Base-by-base conservation (phyloP, 2,888 invertebrate species). In the Napeogenes inachia region DNA sequence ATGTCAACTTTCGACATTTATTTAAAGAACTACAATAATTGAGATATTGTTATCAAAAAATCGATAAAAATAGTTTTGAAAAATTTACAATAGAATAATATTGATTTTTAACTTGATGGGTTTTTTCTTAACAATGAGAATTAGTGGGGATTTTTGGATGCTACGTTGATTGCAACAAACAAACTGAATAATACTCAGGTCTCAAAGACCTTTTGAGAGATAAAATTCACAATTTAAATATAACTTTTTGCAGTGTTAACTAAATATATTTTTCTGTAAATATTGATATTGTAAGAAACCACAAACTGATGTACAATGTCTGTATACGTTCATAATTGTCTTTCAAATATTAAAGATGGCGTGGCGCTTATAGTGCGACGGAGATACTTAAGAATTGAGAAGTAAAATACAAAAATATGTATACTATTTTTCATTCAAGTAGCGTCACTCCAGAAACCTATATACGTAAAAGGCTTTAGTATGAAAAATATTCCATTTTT, bases 381-480 rank as follows among this genome's bases (percentile, higher is more conserved):
- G 42, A 42, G 8, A 42, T 35, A 35, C 35, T 5, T 35, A 6
- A 42, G 67, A 66, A 69, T 63, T 65, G 66, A 67, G 69, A 64
- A 64, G 66, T 57, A 53, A 45, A 45, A 47, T 21, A 21, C 21
- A 61, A 57, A 21, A 8, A 56, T 12, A 10, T 33, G 8, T 8
- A 8, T 6, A 38, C 5, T 38, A 38, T 38, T 38, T 38, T 38
- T 8, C 38, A 38, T 38, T 6, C 21, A 13, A 10, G 4, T 55
- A 53, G 46, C 70, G 69, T 70, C 82, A 74, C 80, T 79, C 74
- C 80, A 73, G 75, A 72, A 72, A 77, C 76, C 81, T 83, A 84
- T 83, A 87, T 85, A 89, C 89, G 89, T 80, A 85, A 86, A 88
- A 86, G 82, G 88, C 89, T 89, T 89, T 89, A 83, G 85, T 79